phyloP scores from a whole-genome alignment of 2,797 vertebrate genomes.

The Sparidentex hasta region DNA sequence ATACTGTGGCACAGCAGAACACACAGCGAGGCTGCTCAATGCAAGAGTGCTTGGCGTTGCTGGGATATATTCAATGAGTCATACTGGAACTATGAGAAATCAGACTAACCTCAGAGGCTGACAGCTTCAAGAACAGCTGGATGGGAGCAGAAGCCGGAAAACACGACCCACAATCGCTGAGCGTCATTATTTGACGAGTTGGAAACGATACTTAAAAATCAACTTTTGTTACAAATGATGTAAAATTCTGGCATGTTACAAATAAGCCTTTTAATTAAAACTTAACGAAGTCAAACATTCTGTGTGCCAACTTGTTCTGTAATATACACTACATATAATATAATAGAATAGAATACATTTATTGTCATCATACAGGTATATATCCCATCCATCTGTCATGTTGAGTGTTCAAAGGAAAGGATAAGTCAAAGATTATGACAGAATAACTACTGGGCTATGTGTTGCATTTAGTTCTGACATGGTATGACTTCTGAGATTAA shows the following conservation, averaged over 20 bases:
- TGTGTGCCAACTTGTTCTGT: not conserved
- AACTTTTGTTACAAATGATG: too few species aligned
- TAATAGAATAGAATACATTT: too few species aligned
- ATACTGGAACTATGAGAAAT: constrained; percentile 14
- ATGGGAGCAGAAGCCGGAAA: not conserved
- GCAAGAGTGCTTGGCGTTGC: not conserved
- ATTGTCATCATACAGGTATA: too few species aligned
- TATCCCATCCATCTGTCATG: too few species aligned
- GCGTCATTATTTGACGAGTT: too few species aligned
- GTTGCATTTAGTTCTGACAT: not conserved
- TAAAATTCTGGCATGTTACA: too few species aligned
- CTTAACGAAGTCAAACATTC: not conserved
- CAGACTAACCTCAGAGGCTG: not conserved
- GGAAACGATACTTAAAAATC: too few species aligned
- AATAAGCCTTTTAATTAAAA: not conserved
- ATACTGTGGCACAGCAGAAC: not conserved
- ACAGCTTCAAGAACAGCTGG: not conserved
- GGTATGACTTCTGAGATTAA: not conserved
- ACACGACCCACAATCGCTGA: too few species aligned
- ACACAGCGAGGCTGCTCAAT: not conserved
- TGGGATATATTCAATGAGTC: constrained; percentile 30
- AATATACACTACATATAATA: too few species aligned
- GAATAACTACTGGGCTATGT: not conserved
- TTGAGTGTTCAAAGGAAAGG: not conserved
- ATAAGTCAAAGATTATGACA: not conserved